Evolutionary conservation across 2,113 vertebrate species (phyloP).

Genomic region (Macquaria ambigua): DNA sequence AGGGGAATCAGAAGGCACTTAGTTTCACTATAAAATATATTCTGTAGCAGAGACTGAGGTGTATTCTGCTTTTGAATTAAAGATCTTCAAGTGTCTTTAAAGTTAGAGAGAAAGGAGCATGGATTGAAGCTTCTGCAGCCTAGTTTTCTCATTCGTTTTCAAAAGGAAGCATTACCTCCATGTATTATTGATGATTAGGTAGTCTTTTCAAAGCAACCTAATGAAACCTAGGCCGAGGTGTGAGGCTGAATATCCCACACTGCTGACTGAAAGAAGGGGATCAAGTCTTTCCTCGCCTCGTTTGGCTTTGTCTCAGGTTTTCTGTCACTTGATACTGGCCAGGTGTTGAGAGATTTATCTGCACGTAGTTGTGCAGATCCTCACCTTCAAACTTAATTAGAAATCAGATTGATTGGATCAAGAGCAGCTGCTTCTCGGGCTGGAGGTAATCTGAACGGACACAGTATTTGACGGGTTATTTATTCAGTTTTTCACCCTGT

Average conservation of each 20-base stretch:
- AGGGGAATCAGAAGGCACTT: slow-evolving; percentile 29
- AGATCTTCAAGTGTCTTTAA: slow-evolving; percentile 13
- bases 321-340: slow-evolving; percentile 41
- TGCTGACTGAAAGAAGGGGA: neutral
- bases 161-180: slow-evolving; percentile 28
- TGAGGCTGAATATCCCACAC: slow-evolving; percentile 4
- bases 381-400: slow-evolving; percentile 69
- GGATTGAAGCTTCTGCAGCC: neutral
- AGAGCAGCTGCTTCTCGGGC: slow-evolving; percentile 48
- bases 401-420: slow-evolving; percentile 64
- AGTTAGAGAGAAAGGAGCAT: neutral
- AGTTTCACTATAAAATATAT: slow-evolving; percentile 14
- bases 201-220: slow-evolving; percentile 18
- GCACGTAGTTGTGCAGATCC: slow-evolving; percentile 29
- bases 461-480: slow-evolving; percentile 30
- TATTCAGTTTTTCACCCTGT: slow-evolving; percentile 32
- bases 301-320: slow-evolving; percentile 38
- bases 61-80: slow-evolving; percentile 42
- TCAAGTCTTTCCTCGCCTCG: neutral
- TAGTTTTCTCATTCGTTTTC: slow-evolving; percentile 17
- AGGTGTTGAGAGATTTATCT: slow-evolving; percentile 56
- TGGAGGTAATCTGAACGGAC: slow-evolving; percentile 52
- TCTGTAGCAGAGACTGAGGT: slow-evolving; percentile 7
- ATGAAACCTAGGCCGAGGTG: slow-evolving; percentile 13
- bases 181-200: slow-evolving; percentile 39